phyloP scores from a whole-genome alignment of 2,888 invertebrate genomes.

The Parnassius mnemosyne region DNA sequence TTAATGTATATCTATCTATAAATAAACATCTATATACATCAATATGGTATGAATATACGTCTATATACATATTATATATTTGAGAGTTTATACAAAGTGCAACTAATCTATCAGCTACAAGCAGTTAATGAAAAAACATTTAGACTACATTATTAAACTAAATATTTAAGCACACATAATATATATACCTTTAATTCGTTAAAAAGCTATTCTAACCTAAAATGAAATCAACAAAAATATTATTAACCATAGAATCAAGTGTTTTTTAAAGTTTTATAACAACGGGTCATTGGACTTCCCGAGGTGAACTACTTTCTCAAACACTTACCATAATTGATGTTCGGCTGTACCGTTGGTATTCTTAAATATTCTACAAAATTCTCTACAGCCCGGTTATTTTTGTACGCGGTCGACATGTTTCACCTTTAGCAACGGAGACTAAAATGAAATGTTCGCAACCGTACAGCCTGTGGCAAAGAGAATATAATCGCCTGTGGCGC shows the following conservation, averaged over 20 bases:
- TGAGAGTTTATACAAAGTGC: no score
- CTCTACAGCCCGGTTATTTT: slow-evolving; percentile 78
- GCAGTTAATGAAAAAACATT: no score
- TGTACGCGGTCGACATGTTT: slow-evolving; percentile 57
- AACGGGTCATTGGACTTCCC: not conserved
- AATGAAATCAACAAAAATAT: not conserved
- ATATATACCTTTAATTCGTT: no score
- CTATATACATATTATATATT: no score
- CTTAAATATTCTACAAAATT: slow-evolving; percentile 87
- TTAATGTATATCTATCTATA: no score
- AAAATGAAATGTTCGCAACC: slow-evolving; percentile 12
- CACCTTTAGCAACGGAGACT: slow-evolving; percentile 18
- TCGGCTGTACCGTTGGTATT: slow-evolving; percentile 88
- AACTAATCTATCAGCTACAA: no score
- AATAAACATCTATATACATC: no score
- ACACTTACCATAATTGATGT: slow-evolving; percentile 86
- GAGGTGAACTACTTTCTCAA: no score
- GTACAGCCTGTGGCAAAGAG: not conserved
- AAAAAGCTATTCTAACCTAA: slow-evolving; percentile 8
- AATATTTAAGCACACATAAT: no score
- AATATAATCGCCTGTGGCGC: not conserved
- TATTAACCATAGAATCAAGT: not conserved
- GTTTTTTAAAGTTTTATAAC: not conserved
- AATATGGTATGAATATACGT: no score
- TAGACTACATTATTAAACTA: no score